Evolutionary conservation across 2,888 invertebrate species (phyloP), one percentile per base, ranked within the genome.

Genomic region (Zhuqinia jingwanae): DNA sequence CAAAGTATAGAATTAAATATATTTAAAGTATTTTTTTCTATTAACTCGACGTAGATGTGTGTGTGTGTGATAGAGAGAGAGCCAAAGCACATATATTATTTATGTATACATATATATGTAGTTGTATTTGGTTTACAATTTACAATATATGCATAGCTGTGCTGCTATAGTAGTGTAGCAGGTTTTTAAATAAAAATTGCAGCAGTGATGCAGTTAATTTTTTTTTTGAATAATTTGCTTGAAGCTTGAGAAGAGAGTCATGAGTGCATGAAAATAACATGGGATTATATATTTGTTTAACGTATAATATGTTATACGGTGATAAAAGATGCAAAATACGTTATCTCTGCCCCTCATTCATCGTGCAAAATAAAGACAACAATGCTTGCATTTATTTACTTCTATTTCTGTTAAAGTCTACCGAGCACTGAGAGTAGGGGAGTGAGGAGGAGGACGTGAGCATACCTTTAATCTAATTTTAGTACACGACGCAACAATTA

Each of bases 211-310:
- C 73, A 73, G 47, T 73, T 73, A 70, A 50, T 70, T 70, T 68
- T 27, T 70, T 6, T 8, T n/a, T n/a, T n/a, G n/a, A n/a, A n/a
- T n/a, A n/a, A 36, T 8, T 36, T 8, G 36, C 36, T 36, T 36
- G 3, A 36, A 36, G n/a, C n/a, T n/a, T n/a, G n/a, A 75, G 65
- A 22, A 42, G 20, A 78, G 30, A 81, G 22, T 58, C 82, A 82
- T 56, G 73, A 82, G 75, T 75, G 60, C 73, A 82, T 75, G 82
- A 82, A 82, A 75, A 81, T 53, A 81, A 68, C 60, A 36, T 45
- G 20, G 68, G 17, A 56, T 75, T 36, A 10, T 53, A 17, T n/a
- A 17, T n/a, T 36, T 45, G 68, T 17, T 0, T 60, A 27, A 20
- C 15, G 5, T 30, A 60, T 13, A 6, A 60, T 60, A 27, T 27